Evolutionary conservation across 2,113 vertebrate species (phyloP), one percentile per base, ranked within the genome.

Genomic region (Menura novaehollandiae): DNA sequence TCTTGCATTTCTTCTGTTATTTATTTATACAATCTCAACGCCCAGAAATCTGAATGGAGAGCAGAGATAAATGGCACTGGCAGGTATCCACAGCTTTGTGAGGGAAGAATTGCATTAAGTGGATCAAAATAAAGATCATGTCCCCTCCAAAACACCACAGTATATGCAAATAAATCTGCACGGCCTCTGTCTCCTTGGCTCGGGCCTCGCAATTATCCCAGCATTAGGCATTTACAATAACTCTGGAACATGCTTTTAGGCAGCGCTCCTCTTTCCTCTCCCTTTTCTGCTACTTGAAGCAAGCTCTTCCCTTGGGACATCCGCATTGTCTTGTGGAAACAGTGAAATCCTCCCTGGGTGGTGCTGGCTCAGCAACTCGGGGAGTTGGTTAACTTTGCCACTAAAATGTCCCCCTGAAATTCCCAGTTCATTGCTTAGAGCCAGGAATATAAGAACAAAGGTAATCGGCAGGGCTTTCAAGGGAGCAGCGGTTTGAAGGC

Each of bases 381-480:
- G 72, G 44, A 84, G 37, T 16, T 72, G 82, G 63, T 75, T 80
- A 58, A 85, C 93, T 95, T 93, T 9, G 49, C 59, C 60, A 22
- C 30, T 84, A 69, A 60, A 63, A 60, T 52, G 59, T 89, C 88
- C 91, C 91, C 84, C 75, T 21, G 20, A 72, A 91, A 73, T 86
- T 74, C 85, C 69, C 76, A 59, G 6, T 27, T 81, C 64, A 6
- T 35, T 82, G 85, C 92, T 95, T 46, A 16, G 66, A 90, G 93
- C 92, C 94, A 69, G 41, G 82, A 49, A 69, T 75, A 27, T 26
- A 60, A 75, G 93, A 96, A 95, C 94, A 96, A 96, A 97, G 93
- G 72, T 91, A 85, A 79, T 80, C 74, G 84, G 78, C 59, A 67
- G 89, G 77, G 91, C 93, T 97, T 96, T 82, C 28, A 24, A 67